A percentile compares a stretch with the other conserved stretches of the same genome.
Evolutionary conservation across 2,888 invertebrate genomes (phyloP).

Genomic region (Oxycera nigricornis): DNA sequence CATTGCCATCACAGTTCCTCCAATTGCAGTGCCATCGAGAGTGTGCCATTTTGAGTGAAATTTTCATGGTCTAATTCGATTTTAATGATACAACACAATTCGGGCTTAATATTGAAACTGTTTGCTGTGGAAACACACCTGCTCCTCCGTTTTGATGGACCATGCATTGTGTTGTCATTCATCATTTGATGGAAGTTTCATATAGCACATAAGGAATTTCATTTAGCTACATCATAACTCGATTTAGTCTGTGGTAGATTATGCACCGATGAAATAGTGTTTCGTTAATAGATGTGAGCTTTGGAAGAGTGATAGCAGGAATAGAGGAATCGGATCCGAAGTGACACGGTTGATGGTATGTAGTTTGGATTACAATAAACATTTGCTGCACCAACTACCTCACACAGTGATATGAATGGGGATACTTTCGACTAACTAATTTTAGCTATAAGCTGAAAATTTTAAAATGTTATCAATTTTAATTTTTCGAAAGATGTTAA

Average conservation of each 20-base stretch:
- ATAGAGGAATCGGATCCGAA: no score
- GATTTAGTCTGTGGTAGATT: neutral
- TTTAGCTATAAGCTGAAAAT: no score
- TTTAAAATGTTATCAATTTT: no score
- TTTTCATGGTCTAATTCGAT: constrained; percentile 35
- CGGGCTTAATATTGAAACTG: constrained; percentile 33
- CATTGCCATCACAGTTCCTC: constrained; percentile 19
- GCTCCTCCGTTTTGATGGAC: constrained; percentile 12
- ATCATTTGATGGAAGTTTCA: constrained; percentile 28
- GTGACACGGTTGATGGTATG: no score
- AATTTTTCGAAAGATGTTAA: no score
- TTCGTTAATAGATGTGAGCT: no score
- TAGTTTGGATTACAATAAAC: no score
- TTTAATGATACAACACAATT: constrained; percentile 37
- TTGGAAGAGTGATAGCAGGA: no score
- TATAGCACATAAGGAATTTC: constrained; percentile 26
- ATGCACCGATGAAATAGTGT: neutral
- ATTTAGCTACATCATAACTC: constrained; percentile 16
- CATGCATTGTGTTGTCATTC: constrained; percentile 22
- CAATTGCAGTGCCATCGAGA: constrained; percentile 1
- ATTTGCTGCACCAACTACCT: no score
- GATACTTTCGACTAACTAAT: no score
- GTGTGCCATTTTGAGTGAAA: constrained; percentile 14
- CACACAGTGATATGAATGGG: no score
- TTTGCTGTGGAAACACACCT: constrained; percentile 31